These are phyloP conservation scores for Lasaia peninsularis DNA, from an alignment of 1,140 invertebrate genomes.

Conservation along the genomic window DNA sequence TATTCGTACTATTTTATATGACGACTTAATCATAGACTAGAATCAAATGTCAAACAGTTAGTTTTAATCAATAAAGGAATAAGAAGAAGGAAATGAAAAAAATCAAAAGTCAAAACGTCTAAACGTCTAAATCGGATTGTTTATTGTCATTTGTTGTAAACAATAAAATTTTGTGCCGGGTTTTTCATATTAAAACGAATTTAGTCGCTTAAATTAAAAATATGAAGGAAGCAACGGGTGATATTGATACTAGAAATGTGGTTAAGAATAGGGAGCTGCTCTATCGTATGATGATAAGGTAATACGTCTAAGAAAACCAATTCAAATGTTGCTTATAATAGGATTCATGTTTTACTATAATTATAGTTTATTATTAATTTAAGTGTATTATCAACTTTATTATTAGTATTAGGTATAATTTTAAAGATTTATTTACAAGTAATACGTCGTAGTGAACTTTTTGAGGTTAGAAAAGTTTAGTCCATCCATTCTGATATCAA, in stretches of 20 bases:
- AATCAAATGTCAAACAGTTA: neutral
- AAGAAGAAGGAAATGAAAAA: no score
- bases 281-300: constrained; percentile 94
- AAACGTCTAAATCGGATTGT: constrained; percentile 12
- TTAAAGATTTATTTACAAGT: no score
- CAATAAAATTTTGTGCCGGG: constrained; percentile 25
- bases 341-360: no score
- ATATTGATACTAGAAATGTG: constrained; percentile 83
- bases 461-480: neutral
- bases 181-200: constrained; percentile 17
- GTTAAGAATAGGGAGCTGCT: constrained; percentile 90
- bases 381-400: neutral
- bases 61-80: no score
- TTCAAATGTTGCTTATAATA: no score
- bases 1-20: neutral
- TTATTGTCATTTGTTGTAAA: constrained; percentile 4
- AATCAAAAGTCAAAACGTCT: neutral
- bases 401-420: neutral
- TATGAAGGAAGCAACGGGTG: constrained; percentile 80
- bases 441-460: neutral
- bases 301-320: constrained; percentile 25
- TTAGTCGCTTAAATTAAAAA: constrained; percentile 21
- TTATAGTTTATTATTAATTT: neutral
- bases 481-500: neutral
- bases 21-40: neutral